These are phyloP conservation scores for Emydura subglobosa DNA, from an alignment of 2,113 vertebrate species.

Conservation along the genomic window DNA sequence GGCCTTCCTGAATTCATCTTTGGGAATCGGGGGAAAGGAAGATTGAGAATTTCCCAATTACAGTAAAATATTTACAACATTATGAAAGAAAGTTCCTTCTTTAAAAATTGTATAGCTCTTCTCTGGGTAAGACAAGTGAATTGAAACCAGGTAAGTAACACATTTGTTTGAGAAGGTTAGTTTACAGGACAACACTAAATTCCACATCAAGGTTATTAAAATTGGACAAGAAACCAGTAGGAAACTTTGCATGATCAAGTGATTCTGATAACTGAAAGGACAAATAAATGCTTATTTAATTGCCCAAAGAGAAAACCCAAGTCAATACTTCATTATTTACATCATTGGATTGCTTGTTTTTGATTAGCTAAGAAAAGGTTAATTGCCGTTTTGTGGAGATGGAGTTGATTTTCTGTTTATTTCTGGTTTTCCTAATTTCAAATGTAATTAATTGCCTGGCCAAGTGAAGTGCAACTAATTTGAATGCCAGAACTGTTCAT, in stretches of 20 bases:
- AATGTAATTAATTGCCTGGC: conserved; percentile 39
- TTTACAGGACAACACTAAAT: not conserved
- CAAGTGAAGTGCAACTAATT: conserved; percentile 18
- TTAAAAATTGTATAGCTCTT: not conserved
- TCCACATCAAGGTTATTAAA: not conserved
- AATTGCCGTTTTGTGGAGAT: conserved; percentile 38
- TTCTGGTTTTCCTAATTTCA: conserved; percentile 25
- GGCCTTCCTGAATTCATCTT: not conserved
- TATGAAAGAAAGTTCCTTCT: not conserved
- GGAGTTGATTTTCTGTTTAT: conserved; percentile 40
- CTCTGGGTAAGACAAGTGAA: not conserved
- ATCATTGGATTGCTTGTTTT: not conserved
- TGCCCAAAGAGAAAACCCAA: not conserved
- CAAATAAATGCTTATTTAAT: conserved; percentile 32
- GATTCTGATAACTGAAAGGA: not conserved
- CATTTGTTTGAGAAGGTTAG: not conserved
- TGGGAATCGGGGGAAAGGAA: not conserved
- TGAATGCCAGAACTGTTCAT: not conserved
- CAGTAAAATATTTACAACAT: not conserved
- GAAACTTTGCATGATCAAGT: not conserved
- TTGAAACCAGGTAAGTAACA: not conserved
- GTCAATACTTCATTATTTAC: not conserved
- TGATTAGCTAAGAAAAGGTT: conserved; percentile 28
- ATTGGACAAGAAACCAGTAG: not conserved
- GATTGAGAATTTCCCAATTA: not conserved